Percentiles rank a stretch among this genome's conserved stretches.
phyloP scores from a whole-genome alignment of 2,888 invertebrate species.

The Alloplasta piceator region DNA sequence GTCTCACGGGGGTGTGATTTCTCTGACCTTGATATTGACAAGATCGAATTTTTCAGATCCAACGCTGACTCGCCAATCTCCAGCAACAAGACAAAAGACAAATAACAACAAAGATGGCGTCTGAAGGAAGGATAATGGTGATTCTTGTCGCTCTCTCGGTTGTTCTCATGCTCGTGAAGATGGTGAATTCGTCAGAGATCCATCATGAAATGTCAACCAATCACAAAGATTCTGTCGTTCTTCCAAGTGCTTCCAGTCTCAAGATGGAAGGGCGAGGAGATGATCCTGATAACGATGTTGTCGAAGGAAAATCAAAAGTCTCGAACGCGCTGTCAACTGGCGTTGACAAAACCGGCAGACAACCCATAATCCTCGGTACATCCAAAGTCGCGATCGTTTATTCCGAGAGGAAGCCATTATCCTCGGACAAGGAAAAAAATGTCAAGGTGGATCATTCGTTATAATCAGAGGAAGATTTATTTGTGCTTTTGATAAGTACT shows the following conservation, averaged over 20 bases:
- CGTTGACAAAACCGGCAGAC: constrained; percentile 3
- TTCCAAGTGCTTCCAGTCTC: constrained; percentile 54
- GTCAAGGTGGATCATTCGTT: constrained; percentile 5
- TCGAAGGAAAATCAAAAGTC: constrained; percentile 43
- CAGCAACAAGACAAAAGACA: not conserved
- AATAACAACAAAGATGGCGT: constrained; percentile 22
- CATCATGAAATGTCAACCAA: constrained; percentile 45
- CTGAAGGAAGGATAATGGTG: constrained; percentile 2
- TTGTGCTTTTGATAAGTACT: too few species aligned
- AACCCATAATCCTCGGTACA: constrained; percentile 48
- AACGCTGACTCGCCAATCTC: not conserved
- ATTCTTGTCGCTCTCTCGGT: constrained; percentile 14
- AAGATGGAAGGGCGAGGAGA: constrained; percentile 67
- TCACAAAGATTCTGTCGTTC: constrained; percentile 53
- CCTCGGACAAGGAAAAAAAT: constrained; percentile 37
- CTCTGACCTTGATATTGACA: constrained; percentile 39
- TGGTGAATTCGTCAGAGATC: constrained; percentile 34
- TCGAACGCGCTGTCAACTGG: constrained; percentile 9
- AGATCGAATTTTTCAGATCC: constrained; percentile 29
- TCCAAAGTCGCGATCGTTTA: constrained; percentile 57
- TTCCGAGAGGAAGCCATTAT: constrained; percentile 43
- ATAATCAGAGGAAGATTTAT: too few species aligned
- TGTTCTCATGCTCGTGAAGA: constrained; percentile 40
- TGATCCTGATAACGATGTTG: constrained; percentile 52
- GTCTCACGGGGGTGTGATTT: constrained; percentile 39